These are phyloP conservation scores for Limosa lapponica DNA, from an alignment of 2,797 vertebrate genomes.

Conservation along the genomic window DNA sequence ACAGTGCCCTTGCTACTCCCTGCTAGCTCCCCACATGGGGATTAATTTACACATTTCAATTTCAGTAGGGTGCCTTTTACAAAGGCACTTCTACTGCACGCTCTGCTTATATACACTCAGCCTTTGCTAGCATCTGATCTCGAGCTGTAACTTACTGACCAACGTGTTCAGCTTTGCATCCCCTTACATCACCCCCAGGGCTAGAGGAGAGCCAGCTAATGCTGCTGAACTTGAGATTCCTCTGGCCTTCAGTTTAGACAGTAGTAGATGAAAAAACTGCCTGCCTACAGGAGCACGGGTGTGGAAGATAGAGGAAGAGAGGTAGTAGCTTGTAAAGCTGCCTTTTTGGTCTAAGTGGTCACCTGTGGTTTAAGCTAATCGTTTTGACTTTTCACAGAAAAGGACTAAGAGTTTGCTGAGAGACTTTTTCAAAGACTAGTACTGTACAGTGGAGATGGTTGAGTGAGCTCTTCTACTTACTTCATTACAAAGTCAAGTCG, in stretches of 20 bases:
- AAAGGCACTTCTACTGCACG: not conserved
- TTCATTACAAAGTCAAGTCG: not conserved
- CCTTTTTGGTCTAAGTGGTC: not conserved
- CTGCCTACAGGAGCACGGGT: rapidly evolving
- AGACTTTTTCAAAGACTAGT: not conserved
- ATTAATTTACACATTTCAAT: not conserved
- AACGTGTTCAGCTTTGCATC: not conserved
- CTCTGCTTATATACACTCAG: not conserved
- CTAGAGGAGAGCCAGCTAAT: not conserved
- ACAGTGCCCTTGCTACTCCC: not conserved
- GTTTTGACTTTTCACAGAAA: not conserved
- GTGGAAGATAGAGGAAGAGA: not conserved
- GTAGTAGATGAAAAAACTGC: not conserved
- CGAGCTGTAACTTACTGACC: not conserved
- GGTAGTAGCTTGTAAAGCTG: not conserved
- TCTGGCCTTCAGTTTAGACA: not conserved
- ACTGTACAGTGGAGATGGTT: not conserved
- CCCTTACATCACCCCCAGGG: not conserved
- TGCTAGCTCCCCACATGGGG: not conserved
- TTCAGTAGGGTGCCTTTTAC: not conserved
- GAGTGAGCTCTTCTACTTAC: not conserved
- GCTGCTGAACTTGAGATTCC: not conserved
- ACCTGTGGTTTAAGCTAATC: not conserved
- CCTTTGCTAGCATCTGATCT: not conserved
- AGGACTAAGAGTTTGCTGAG: not conserved